Percentiles rank a stretch among this genome's conserved stretches.
Conservation (phyloP, 2,113 vertebrate species). For the Lagopus muta region DNA sequence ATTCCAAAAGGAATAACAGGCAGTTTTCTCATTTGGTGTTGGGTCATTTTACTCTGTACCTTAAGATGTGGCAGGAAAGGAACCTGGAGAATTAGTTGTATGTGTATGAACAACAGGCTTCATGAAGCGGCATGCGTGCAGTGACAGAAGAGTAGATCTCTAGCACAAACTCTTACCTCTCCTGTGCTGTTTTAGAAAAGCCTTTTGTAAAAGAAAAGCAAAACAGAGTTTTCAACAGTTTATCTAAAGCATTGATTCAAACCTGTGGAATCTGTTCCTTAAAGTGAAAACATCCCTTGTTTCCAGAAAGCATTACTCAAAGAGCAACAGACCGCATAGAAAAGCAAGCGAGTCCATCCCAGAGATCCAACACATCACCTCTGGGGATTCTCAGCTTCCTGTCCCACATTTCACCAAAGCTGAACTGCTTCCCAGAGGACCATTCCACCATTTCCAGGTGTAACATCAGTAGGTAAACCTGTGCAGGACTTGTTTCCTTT, state of each 20-base stretch:
- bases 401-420: background rate
- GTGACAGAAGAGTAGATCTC: background rate
- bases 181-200: background rate
- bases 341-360: too few relatives aligned
- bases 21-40: background rate
- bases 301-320: background rate
- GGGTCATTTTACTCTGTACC: background rate
- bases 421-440: background rate
- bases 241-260: background rate
- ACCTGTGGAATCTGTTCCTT: background rate
- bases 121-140: background rate
- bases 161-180: background rate
- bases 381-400: background rate
- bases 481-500: background rate
- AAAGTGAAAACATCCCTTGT: background rate
- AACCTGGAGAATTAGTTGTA: background rate
- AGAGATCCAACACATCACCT: background rate
- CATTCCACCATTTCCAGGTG: rapidly evolving
- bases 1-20: background rate
- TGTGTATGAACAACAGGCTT: rapidly evolving
- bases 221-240: background rate
- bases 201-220: background rate
- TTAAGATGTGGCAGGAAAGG: background rate
- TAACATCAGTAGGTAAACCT: background rate
- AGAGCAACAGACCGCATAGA: background rate